Evolutionary conservation across 2,113 vertebrate genomes (phyloP).

Genomic region (Neotragus pygmaeus): DNA sequence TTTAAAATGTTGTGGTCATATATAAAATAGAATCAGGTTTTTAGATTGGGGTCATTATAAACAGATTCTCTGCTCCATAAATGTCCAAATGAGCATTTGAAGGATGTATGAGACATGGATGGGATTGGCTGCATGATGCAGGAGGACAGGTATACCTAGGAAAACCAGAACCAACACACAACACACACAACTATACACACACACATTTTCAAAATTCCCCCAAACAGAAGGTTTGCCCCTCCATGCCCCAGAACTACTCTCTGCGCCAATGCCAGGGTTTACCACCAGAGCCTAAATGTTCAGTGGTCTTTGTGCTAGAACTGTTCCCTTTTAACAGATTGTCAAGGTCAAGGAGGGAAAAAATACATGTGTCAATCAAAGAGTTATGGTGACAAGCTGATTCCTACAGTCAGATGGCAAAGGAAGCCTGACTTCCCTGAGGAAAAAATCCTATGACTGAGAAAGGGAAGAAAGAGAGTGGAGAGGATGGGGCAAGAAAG

Average conservation of each 20-base stretch:
- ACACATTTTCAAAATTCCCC: neutral
- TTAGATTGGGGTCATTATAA: neutral
- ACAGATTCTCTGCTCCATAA: neutral
- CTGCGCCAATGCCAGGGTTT: neutral
- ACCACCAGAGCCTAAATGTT: neutral
- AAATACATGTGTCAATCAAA: neutral
- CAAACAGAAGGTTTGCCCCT: neutral
- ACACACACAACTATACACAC: rapidly evolving
- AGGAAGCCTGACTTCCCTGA: neutral
- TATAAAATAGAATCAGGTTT: neutral
- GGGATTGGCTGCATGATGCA: neutral
- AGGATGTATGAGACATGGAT: neutral
- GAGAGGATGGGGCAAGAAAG: neutral
- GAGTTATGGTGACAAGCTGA: neutral
- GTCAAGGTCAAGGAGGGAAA: no score
- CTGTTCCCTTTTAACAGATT: neutral
- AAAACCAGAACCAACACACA: neutral
- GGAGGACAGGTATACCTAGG: no score
- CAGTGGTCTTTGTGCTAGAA: neutral
- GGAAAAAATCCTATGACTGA: neutral
- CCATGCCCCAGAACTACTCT: neutral
- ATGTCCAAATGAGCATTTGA: neutral
- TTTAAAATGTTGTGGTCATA: neutral
- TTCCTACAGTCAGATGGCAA: neutral
- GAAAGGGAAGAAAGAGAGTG: neutral